These are phyloP conservation scores for Nibea coibor DNA, from an alignment of 2,113 vertebrate species.

Conservation along the genomic window DNA sequence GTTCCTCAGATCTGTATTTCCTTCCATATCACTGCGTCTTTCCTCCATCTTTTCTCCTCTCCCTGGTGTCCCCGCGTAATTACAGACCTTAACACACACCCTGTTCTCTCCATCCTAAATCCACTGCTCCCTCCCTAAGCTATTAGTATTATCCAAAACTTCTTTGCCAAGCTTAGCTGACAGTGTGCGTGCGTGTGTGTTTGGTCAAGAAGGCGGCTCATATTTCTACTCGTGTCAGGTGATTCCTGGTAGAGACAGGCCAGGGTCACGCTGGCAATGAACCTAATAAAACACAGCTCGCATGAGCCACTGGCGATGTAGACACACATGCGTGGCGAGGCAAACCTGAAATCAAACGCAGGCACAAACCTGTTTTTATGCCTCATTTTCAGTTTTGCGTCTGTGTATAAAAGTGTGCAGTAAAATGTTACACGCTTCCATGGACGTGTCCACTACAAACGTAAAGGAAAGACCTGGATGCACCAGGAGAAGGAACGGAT, in stretches of 20 bases:
- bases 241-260: conserved; percentile 48
- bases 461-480: too few relatives aligned
- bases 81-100: conserved; percentile 39
- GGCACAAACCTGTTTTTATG: not conserved
- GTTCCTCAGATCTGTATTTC: conserved; percentile 37
- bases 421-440: not conserved
- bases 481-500: not conserved
- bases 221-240: conserved; percentile 65
- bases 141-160: conserved; percentile 58
- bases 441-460: not conserved
- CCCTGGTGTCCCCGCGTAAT: conserved; percentile 48
- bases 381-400: not conserved
- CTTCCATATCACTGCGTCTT: conserved; percentile 25
- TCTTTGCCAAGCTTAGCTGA: conserved; percentile 46
- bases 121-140: conserved; percentile 51
- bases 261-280: conserved; percentile 67
- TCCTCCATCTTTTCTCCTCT: conserved; percentile 19
- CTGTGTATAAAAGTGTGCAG: not conserved
- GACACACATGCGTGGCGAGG: conserved; percentile 24
- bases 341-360: not conserved
- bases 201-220: conserved; percentile 52
- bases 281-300: conserved; percentile 66
- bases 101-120: conserved; percentile 51
- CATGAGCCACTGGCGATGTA: conserved; percentile 22
- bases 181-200: conserved; percentile 11